Evolutionary conservation across 1,140 invertebrate species (phyloP), one percentile per base, ranked within the genome.

Genomic region (Heliconius hermathena): DNA sequence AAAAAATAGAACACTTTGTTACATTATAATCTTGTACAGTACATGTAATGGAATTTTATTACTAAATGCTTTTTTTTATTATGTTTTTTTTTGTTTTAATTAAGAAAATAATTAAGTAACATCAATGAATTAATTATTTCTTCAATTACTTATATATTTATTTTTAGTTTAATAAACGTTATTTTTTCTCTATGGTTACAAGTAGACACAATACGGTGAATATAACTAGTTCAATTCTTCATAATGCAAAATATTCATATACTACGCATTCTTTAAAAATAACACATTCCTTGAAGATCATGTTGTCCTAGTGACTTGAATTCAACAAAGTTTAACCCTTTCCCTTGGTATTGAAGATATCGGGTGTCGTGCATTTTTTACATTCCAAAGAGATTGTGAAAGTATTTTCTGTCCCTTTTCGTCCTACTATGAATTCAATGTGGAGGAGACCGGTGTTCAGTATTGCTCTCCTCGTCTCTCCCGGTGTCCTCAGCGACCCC

Each of bases 271-370:
- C 36, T 22, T 73, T 73, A 20, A 46, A 22, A 73, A 41, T n/a
- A 46, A 41, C 36, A 26, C 71, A 83, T 57, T n/a, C 22, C 33
- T 76, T 26, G 6, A 38, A 57, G 3, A 73, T 66, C 57, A 83
- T 84, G 79, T 36, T 22, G 13, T 38, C 81, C 77, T 81, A 73
- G 79, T 84, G 41, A 38, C 16, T 76, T 26, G 77, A 83, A 83
- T 84, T 83, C 77, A 81, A 83, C 70, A 79, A 81, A 81, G 77
- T 83, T 84, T 78, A 84, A 84, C 81, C 81, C 79, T 82, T 81
- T 82, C 77, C 73, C 73, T 29, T 20, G 49, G 16, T 78, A 83
- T 75, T 66, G 9, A 66, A 29, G 60, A 66, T 66, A 66, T 66
- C 60, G 60, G 60, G 60, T 66, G 26, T 29, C 22, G 5, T 66